phyloP scores from a whole-genome alignment of 2,113 vertebrate species.

The Trematocara nigrifrons region DNA sequence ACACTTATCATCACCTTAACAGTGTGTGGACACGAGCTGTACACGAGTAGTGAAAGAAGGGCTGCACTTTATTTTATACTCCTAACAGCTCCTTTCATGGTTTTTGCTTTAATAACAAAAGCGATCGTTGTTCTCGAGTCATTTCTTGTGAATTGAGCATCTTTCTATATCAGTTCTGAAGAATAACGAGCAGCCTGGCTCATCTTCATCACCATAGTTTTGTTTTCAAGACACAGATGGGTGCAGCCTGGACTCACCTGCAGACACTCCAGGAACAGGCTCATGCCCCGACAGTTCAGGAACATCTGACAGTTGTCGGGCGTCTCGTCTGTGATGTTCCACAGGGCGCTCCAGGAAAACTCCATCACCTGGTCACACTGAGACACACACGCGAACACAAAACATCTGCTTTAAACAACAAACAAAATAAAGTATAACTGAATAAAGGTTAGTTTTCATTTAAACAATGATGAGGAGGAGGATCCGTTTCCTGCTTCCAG shows the following conservation, averaged over 20 bases:
- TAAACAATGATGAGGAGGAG: background rate
- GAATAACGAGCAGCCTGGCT: background rate
- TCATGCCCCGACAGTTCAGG: slow-evolving; percentile 93
- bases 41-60: background rate
- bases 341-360: slow-evolving; percentile 97
- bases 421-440: background rate
- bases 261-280: slow-evolving; percentile 93
- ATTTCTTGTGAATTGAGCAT: background rate
- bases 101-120: background rate
- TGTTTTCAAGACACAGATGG: background rate
- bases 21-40: background rate
- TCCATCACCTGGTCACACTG: slow-evolving; percentile 99
- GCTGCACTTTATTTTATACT: background rate
- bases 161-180: background rate
- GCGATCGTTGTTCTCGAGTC: background rate
- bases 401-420: background rate
- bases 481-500: background rate
- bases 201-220: background rate
- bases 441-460: background rate
- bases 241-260: slow-evolving; percentile 70
- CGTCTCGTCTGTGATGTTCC: slow-evolving; percentile 98
- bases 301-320: slow-evolving; percentile 99
- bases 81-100: background rate
- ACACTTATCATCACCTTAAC: background rate
- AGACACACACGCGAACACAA: background rate